phyloP scores from a whole-genome alignment of 2,797 vertebrate species.

The Mastacembelus armatus region DNA sequence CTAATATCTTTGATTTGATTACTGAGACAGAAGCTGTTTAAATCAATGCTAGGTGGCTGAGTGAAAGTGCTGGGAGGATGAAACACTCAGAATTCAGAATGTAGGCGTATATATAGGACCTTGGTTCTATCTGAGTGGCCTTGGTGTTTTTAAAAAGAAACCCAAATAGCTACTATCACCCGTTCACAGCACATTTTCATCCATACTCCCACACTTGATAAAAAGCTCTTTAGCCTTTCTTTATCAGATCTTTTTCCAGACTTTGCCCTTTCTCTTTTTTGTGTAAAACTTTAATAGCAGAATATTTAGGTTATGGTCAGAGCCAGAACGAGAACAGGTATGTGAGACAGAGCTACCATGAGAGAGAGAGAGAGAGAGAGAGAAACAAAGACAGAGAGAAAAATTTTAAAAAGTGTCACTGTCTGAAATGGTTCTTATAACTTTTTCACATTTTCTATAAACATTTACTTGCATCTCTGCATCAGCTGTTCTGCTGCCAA shows the following conservation, averaged over 20 bases:
- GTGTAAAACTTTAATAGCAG: constrained; percentile 47
- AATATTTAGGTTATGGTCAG: constrained; percentile 53
- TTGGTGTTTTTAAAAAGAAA: constrained; percentile 32
- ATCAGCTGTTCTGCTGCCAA: constrained; percentile 74
- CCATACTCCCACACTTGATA: constrained; percentile 5
- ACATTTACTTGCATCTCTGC: constrained; percentile 72
- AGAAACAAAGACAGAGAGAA: constrained; percentile 1
- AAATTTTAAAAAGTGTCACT: constrained; percentile 44
- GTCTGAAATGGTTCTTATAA: constrained; percentile 50
- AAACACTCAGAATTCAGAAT: constrained; percentile 23
- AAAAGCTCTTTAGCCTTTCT: constrained; percentile 24
- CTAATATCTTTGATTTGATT: constrained; percentile 62
- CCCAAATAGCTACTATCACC: not conserved
- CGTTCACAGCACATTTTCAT: constrained; percentile 21
- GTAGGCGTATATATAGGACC: not conserved
- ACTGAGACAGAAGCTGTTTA: constrained; percentile 37
- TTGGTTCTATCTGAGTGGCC: constrained; percentile 16
- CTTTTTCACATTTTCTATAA: constrained; percentile 69
- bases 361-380: not conserved
- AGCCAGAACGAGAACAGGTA: constrained; percentile 9
- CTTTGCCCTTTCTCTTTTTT: not conserved
- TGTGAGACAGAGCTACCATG: not conserved
- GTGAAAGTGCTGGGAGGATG: constrained; percentile 14
- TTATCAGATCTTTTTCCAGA: constrained; percentile 15
- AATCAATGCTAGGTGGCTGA: constrained; percentile 43